Conservation (phyloP, 2,888 invertebrate species). For the Coremacera marginata region DNA sequence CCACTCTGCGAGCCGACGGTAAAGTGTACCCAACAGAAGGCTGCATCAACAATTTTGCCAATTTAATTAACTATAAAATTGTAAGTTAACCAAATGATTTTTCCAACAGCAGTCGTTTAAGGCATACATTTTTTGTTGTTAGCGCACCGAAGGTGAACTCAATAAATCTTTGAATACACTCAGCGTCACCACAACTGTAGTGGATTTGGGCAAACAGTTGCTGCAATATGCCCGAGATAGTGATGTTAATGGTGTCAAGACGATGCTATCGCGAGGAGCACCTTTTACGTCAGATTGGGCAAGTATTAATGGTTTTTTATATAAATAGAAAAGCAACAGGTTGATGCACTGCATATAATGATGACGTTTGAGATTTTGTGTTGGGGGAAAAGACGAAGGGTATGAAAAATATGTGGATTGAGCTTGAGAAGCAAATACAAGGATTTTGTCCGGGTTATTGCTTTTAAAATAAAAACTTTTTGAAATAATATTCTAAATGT, state of each 20-base stretch:
- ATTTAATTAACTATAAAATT: conserved; percentile 62
- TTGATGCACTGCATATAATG: conserved; percentile 1
- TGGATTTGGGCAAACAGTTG: conserved; percentile 87
- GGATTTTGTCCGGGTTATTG: no score
- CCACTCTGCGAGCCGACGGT: conserved; percentile 63
- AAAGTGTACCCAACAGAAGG: conserved; percentile 61
- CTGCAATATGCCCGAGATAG: conserved; percentile 84
- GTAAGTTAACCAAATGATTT: conserved; percentile 50
- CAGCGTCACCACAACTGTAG: conserved; percentile 62
- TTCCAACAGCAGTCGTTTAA: neutral
- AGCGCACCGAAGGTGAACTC: conserved; percentile 61
- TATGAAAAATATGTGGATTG: no score
- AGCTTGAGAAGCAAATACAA: no score
- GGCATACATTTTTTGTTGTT: conserved; percentile 20
- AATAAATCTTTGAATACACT: conserved; percentile 50
- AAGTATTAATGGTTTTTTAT: conserved; percentile 55
- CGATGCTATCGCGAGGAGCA: conserved; percentile 86
- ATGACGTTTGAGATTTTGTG: neutral
- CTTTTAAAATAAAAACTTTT: no score
- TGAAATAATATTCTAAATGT: no score
- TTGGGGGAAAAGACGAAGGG: no score
- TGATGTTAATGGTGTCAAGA: conserved; percentile 80
- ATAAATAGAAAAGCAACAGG: conserved; percentile 29
- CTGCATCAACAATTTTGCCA: conserved; percentile 52
- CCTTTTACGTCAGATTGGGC: conserved; percentile 96